Evolutionary conservation across 2,113 vertebrate genomes (phyloP).

Genomic region (Arvicanthis niloticus): DNA sequence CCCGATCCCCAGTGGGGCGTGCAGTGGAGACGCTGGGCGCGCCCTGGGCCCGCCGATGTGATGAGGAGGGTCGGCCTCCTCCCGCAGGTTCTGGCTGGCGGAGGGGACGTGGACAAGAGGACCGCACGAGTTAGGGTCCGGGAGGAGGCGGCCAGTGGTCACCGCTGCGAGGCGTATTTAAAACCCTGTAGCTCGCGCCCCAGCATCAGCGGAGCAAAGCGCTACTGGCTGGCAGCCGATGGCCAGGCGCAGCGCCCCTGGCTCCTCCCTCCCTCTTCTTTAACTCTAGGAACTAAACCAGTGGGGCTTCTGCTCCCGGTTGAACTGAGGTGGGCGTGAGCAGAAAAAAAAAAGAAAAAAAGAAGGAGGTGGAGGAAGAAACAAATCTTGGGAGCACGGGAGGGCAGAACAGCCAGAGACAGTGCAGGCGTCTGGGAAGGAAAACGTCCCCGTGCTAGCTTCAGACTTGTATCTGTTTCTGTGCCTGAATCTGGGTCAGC

Average conservation of each 20-base stretch:
- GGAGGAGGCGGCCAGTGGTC: background rate
- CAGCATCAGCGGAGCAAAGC: background rate
- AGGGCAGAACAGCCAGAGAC: background rate
- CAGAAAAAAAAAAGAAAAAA: background rate
- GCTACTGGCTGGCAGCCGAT: background rate
- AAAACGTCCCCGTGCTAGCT: background rate
- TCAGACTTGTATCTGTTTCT: background rate
- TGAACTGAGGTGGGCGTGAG: constrained; percentile 63
- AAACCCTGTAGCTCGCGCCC: background rate
- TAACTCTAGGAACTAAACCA: constrained; percentile 59
- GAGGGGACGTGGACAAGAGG: background rate
- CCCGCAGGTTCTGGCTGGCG: background rate
- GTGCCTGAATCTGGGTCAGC: background rate
- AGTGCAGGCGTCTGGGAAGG: background rate
- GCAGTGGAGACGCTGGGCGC: constrained; percentile 26
- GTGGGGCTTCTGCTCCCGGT: constrained; percentile 27
- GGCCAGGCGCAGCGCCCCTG: background rate
- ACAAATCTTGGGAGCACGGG: background rate
- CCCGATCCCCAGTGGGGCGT: background rate
- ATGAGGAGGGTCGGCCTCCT: background rate
- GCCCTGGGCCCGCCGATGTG: background rate
- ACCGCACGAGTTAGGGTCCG: background rate
- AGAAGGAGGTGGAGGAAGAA: constrained; percentile 23
- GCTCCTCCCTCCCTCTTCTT: background rate
- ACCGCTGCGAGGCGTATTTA: background rate